phyloP scores from a whole-genome alignment of 2,888 invertebrate genomes.

The Lycia hirtaria region DNA sequence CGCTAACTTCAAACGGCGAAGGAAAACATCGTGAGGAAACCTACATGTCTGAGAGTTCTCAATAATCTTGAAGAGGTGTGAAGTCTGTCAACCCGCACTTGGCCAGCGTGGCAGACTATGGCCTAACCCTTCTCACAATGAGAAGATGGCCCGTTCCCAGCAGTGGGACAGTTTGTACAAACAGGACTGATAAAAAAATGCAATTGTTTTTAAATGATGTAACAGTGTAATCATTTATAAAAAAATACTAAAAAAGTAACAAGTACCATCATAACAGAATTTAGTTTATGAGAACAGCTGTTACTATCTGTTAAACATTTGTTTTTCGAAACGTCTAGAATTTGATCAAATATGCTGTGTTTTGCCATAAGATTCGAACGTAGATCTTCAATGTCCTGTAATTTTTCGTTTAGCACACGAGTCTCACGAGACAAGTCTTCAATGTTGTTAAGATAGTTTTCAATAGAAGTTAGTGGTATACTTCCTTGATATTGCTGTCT shows the following conservation, averaged over 20 bases:
- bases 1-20: too few relatives aligned
- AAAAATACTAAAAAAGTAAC: background rate
- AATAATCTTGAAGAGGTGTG: too few relatives aligned
- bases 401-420: slow-evolving; percentile 60
- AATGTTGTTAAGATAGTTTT: slow-evolving; percentile 66
- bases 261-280: slow-evolving; percentile 63
- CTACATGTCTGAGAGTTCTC: too few relatives aligned
- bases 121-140: too few relatives aligned
- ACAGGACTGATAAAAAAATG: too few relatives aligned
- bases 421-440: slow-evolving; percentile 66
- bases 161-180: too few relatives aligned
- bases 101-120: too few relatives aligned
- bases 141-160: too few relatives aligned
- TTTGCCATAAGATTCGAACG: slow-evolving; percentile 66
- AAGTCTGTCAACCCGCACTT: too few relatives aligned
- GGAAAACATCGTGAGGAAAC: too few relatives aligned
- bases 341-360: slow-evolving; percentile 70
- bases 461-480: slow-evolving; percentile 67
- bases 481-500: slow-evolving; percentile 77
- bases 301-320: slow-evolving; percentile 66
- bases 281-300: slow-evolving; percentile 68
- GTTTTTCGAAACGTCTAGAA: slow-evolving; percentile 63
- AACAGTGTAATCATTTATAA: background rate
- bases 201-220: too few relatives aligned
- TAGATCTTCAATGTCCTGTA: slow-evolving; percentile 72